These are phyloP conservation scores for Melolontha melolontha DNA, from an alignment of 2,888 invertebrate species.

Conservation along the genomic window DNA sequence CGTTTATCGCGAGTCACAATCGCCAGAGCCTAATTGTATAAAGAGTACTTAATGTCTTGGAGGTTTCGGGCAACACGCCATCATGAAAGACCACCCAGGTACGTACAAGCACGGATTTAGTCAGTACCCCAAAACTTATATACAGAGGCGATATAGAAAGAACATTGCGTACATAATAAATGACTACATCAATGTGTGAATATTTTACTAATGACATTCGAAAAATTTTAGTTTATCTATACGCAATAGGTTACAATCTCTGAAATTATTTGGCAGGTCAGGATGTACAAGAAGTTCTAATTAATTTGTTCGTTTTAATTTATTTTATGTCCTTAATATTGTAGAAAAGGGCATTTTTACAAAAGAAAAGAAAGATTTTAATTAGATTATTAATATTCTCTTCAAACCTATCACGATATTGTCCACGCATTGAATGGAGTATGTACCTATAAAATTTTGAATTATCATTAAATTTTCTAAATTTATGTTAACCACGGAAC, in stretches of 20 bases:
- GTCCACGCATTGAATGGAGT: too few species aligned
- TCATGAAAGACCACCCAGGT: conserved; percentile 47
- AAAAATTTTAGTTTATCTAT: conserved; percentile 47
- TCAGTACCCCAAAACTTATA: neutral
- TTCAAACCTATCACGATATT: too few species aligned
- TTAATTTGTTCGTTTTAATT: too few species aligned
- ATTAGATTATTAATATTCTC: too few species aligned
- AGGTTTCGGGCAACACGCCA: conserved; percentile 32
- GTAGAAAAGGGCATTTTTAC: too few species aligned
- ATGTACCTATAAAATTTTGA: too few species aligned
- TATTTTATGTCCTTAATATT: too few species aligned
- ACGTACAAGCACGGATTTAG: conserved; percentile 27
- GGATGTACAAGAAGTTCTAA: too few species aligned
- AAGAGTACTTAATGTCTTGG: conserved; percentile 45
- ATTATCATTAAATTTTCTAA: too few species aligned
- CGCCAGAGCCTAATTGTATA: conserved; percentile 44
- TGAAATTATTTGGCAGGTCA: too few species aligned
- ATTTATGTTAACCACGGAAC: too few species aligned
- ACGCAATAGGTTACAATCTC: conserved; percentile 4
- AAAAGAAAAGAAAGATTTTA: too few species aligned
- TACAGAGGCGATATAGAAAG: conserved; percentile 16
- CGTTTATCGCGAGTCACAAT: conserved; percentile 37
- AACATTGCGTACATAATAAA: conserved; percentile 39
- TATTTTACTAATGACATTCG: conserved; percentile 44
- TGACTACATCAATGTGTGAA: conserved; percentile 19